A percentile compares a stretch with the other conserved stretches of the same genome.
phyloP scores from a whole-genome alignment of 2,113 vertebrate genomes.

The Trogon surrucura region DNA sequence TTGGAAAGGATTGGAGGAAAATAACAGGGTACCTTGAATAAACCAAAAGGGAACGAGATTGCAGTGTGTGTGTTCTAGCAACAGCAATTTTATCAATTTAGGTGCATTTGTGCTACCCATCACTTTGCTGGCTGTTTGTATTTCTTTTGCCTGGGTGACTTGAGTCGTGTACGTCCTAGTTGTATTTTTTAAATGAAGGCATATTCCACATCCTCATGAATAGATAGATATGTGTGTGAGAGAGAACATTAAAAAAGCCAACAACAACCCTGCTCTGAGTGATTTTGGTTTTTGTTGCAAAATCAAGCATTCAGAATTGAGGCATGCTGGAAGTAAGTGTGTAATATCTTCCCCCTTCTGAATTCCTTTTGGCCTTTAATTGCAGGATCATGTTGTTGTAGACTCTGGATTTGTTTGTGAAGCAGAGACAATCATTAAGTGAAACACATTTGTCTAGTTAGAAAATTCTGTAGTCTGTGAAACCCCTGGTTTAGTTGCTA shows the following conservation, averaged over 20 bases:
- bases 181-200: constrained; percentile 18
- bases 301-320: neutral
- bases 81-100: constrained; percentile 21
- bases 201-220: neutral
- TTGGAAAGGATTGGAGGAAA: constrained; percentile 26
- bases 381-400: neutral
- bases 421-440: neutral
- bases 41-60: neutral
- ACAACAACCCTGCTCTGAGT: neutral
- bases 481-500: neutral
- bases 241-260: neutral
- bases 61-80: neutral
- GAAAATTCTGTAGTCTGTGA: neutral
- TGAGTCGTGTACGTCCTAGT: neutral
- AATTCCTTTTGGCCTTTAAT: neutral
- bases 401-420: neutral
- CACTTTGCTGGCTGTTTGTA: neutral
- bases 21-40: neutral
- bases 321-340: neutral
- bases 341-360: neutral
- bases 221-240: neutral
- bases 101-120: neutral
- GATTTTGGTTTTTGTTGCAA: neutral
- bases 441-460: neutral
- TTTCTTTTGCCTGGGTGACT: neutral